Percentiles rank a stretch among this genome's conserved stretches.
Conservation (phyloP, 2,797 vertebrate species). For the Martes flavigula region DNA sequence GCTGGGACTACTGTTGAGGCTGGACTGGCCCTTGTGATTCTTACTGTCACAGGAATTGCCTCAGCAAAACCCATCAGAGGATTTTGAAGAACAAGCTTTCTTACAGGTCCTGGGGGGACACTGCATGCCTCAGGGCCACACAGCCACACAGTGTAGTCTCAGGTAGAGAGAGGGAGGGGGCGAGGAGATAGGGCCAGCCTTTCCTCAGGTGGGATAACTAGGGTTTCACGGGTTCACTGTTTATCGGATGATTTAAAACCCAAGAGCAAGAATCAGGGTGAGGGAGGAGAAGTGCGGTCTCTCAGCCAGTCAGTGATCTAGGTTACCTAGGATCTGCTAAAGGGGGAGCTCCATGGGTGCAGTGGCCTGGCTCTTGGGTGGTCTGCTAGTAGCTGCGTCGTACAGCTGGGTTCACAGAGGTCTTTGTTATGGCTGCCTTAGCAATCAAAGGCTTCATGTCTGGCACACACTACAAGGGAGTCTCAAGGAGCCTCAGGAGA, state of each 20-base stretch:
- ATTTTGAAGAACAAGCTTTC: background rate
- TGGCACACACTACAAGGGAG: background rate
- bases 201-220: background rate
- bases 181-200: background rate
- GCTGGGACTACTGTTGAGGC: background rate
- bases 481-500: background rate
- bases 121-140: background rate
- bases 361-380: background rate
- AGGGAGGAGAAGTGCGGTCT: background rate
- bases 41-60: background rate
- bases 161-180: background rate
- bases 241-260: background rate
- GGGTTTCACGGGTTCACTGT: background rate
- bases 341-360: background rate
- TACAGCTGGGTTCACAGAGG: background rate
- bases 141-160: background rate
- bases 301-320: background rate
- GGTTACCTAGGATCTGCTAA: background rate
- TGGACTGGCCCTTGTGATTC: background rate
- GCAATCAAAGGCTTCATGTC: background rate
- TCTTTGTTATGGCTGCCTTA: background rate
- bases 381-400: background rate
- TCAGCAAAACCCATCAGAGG: background rate
- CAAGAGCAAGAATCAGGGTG: background rate
- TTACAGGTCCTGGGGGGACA: background rate